Evolutionary conservation across 2,113 vertebrate genomes (phyloP), one percentile per base, ranked within the genome.

Genomic region (Passer montanus): DNA sequence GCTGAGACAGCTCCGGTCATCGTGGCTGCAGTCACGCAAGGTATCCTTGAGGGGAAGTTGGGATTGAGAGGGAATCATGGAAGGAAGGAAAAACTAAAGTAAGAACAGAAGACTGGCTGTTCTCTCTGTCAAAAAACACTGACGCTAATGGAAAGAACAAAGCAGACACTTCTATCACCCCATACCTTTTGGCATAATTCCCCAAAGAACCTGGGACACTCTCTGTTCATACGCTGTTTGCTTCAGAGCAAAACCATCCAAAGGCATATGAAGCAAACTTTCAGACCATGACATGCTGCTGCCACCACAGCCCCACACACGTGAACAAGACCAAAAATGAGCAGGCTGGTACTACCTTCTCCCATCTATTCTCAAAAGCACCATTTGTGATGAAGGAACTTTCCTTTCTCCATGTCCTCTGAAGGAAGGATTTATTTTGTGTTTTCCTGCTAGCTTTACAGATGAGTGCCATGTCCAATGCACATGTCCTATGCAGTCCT

Each of bases 1-100:
- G 86, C 99, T 99, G 97, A 99, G 98, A 97, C 99, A 99, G 97
- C 98, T 98, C 92, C 99, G 99, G 97, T 99, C 99, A 47, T 99
- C 99, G 0, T 98, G 98, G 69, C 99, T 99, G 95, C 99, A 99
- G 96, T 99, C 99, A 50, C 99, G 98, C 93, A 99, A 98, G 6
- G 99, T 99, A 95, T 99, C 99, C 99, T 99, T 97, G 50, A 96
- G 87, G 46, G 31, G 23, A 94, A 68, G 93, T 77, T 92, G 78
- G 59, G 73, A 89, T 93, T 82, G 76, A 89, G 84, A 94, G 35
- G 59, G 37, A 84, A 56, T 0, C 16, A 63, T 84, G 80, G 59
- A 94, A 97, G 87, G 87, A 94, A 97, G 97, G 87, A 95, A 95
- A 69, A 67, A 80, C 63, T 87, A 56, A 76, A 85, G 87, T 93